Conservation (phyloP, 2,888 invertebrate species). For the Stegana nigrithorax region DNA sequence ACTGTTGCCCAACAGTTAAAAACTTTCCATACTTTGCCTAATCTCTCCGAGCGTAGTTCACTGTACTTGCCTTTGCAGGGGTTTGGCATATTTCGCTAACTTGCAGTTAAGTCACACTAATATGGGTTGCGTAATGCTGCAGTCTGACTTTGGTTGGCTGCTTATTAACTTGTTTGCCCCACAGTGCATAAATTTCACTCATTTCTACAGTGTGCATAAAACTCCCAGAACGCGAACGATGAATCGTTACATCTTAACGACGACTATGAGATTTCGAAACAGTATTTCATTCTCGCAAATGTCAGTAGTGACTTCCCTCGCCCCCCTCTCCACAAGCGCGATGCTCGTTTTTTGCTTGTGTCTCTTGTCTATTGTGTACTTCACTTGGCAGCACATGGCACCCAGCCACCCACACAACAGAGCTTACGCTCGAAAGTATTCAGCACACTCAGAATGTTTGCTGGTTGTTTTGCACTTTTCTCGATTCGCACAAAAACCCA, state of each 20-base stretch:
- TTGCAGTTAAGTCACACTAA: too few relatives aligned
- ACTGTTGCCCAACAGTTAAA: too few relatives aligned
- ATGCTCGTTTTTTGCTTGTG: not conserved
- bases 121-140: too few relatives aligned
- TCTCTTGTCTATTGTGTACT: too few relatives aligned
- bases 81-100: too few relatives aligned
- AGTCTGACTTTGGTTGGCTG: too few relatives aligned
- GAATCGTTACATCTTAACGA: not conserved
- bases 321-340: too few relatives aligned
- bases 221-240: not conserved
- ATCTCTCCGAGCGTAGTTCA: too few relatives aligned
- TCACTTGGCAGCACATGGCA: not conserved
- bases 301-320: not conserved
- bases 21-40: not conserved
- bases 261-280: not conserved
- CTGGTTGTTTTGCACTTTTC: constrained; percentile 56
- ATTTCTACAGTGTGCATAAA: not conserved
- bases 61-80: too few relatives aligned
- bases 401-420: not conserved
- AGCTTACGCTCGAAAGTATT: not conserved
- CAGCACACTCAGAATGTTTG: constrained; percentile 29
- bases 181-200: not conserved
- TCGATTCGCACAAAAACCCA: constrained; percentile 27
- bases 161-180: too few relatives aligned
- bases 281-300: not conserved